Base-by-base conservation (phyloP, 2,113 vertebrate genomes). In the Peromyscus polionotus region DNA sequence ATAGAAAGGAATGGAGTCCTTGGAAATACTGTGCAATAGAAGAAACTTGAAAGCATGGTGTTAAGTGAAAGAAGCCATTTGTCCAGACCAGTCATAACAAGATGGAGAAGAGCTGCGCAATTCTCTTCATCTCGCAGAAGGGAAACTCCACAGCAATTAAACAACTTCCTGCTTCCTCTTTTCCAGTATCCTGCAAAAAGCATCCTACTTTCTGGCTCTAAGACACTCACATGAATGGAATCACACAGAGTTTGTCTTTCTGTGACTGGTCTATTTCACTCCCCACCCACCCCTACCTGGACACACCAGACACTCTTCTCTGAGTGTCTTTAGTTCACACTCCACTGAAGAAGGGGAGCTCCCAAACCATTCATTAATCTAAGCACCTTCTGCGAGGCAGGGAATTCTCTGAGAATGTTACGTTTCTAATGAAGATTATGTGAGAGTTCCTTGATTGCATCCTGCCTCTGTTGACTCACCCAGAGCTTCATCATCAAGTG, bases 371-470 rank as follows among this genome's bases (percentile, higher is more conserved):
- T 77, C n/a, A 39, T 65, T 79, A 70, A 88, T 90, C 42, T 59
- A 94, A 76, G 57, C 8, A 13, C 45, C 33, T 24, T 87, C 68
- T 86, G 65, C 13, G n/a, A 39, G n/a, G 28, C 83, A 61, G 45
- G 93, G 59, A 96, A 75, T 84, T 68, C 68, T 65, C 68, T 59
- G 22, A 92, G 84, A 65, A 88, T 45, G 65, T 42, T 72, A 26
- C 24, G 42, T 93, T 92, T 94, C 95, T 94, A 86, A 91, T 75
- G 65, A 88, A 89, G 86, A 91, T 36, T 16, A 2, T 65, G 19
- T 77, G 65, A 92, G 17, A 54, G 16, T 63, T 59, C 39, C 28
- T 73, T 36, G 8, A 93, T 93, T 65, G 42, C 57, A 67, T 90
- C 79, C 80, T 92, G 14, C 14, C 28, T 20, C 42, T 86, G 45